These are phyloP conservation scores for Porites cylindrica DNA, from an alignment of 92 coral and sea anemone genomes.

Conservation along the genomic window DNA sequence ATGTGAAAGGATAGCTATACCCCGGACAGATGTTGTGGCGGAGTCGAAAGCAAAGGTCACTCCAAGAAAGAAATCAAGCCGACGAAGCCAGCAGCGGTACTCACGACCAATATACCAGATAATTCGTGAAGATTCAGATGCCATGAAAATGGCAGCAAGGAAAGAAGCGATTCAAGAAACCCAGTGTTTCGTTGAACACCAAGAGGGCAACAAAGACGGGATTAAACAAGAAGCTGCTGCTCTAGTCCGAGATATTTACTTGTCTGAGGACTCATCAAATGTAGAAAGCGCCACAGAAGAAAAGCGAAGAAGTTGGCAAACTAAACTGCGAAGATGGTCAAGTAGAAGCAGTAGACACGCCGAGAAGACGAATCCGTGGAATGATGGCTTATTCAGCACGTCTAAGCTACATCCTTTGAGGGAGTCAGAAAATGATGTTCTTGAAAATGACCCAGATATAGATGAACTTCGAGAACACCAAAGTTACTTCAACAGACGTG, in stretches of 20 bases:
- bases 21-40: not conserved
- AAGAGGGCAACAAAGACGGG: not conserved
- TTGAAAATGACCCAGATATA: not conserved
- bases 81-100: not conserved
- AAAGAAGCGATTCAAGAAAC: not conserved
- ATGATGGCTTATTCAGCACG: not conserved
- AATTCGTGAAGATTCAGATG: not conserved
- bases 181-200: not conserved
- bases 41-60: not conserved
- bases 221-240: not conserved
- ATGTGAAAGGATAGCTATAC: not conserved
- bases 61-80: constrained; percentile 12
- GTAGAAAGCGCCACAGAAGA: not conserved
- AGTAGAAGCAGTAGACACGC: not conserved
- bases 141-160: not conserved
- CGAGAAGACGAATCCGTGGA: not conserved
- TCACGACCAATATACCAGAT: not conserved
- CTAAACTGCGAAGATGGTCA: not conserved
- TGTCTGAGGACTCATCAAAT: not conserved
- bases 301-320: not conserved
- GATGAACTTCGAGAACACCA: no score
- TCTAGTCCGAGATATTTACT: not conserved
- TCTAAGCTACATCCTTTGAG: not conserved
- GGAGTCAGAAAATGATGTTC: not conserved
- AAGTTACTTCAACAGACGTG: not conserved